phyloP scores from a whole-genome alignment of 2,113 vertebrate genomes.

The Cynoglossus semilaevis region DNA sequence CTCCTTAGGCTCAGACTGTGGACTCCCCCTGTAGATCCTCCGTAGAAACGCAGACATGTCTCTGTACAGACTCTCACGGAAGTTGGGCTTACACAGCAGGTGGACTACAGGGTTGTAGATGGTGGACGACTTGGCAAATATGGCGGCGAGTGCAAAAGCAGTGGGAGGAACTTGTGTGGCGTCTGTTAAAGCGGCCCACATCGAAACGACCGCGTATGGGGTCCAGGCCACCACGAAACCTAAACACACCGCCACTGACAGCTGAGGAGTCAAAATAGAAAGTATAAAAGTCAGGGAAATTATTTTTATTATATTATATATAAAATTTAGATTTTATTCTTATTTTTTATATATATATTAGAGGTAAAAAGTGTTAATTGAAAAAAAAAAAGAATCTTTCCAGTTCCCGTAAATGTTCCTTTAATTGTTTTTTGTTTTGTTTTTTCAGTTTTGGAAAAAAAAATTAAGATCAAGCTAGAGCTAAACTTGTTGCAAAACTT shows the following conservation, averaged over 20 bases:
- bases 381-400: too few species aligned
- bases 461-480: too few species aligned
- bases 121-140: slow-evolving; percentile 81
- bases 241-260: slow-evolving; percentile 80
- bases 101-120: slow-evolving; percentile 83
- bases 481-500: too few species aligned
- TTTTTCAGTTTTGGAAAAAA: too few species aligned
- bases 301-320: not conserved
- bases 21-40: slow-evolving; percentile 61
- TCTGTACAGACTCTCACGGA: slow-evolving; percentile 72
- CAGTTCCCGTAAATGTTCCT: too few species aligned
- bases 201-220: slow-evolving; percentile 77
- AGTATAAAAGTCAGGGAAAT: not conserved
- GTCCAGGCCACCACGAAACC: slow-evolving; percentile 82
- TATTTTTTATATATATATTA: not conserved
- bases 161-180: slow-evolving; percentile 66
- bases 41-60: slow-evolving; percentile 59
- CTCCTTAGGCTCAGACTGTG: slow-evolving; percentile 25
- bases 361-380: too few species aligned
- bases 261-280: slow-evolving; percentile 57
- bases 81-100: slow-evolving; percentile 83
- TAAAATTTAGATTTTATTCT: too few species aligned
- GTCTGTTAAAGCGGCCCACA: slow-evolving; percentile 77
- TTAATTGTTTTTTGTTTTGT: too few species aligned
- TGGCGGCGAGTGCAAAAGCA: slow-evolving; percentile 75